A percentile compares a stretch with the other conserved stretches of the same genome.
These are phyloP conservation scores for Diarsia brunnea DNA, from an alignment of 2,888 invertebrate species.

Conservation along the genomic window DNA sequence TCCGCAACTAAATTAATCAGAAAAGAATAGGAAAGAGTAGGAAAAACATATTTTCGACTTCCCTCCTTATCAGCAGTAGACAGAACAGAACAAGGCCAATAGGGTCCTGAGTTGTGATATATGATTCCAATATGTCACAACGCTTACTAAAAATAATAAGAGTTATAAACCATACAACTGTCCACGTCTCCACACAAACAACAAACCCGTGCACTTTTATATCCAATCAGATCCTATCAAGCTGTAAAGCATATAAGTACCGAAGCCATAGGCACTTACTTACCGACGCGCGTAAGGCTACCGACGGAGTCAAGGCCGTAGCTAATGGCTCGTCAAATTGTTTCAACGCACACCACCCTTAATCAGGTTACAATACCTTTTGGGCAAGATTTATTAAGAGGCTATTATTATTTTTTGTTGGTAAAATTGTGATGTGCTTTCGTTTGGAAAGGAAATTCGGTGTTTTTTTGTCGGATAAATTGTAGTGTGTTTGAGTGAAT, in stretches of 20 bases:
- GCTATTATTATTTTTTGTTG: conserved; percentile 30
- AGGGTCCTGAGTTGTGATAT: too few species aligned
- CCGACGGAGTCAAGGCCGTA: conserved; percentile 64
- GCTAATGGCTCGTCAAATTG: conserved; percentile 68
- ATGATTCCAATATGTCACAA: too few species aligned
- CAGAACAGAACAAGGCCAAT: too few species aligned
- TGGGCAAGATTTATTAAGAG: conserved; percentile 52
- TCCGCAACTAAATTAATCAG: too few species aligned
- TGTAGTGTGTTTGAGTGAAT: background rate
- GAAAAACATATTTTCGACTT: too few species aligned
- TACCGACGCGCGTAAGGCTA: conserved; percentile 22
- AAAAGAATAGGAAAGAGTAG: too few species aligned
- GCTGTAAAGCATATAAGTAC: conserved; percentile 44
- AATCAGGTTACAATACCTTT: conserved; percentile 57
- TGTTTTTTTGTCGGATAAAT: background rate
- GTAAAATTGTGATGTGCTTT: background rate
- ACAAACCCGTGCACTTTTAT: conserved; percentile 33
- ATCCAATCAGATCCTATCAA: conserved; percentile 58
- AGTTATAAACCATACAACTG: conserved; percentile 37
- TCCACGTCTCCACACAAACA: background rate
- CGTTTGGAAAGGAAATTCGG: background rate
- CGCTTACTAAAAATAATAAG: background rate
- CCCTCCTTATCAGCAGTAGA: too few species aligned
- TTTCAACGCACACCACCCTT: conserved; percentile 54
- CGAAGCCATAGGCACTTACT: conserved; percentile 56